A percentile compares a stretch with the other conserved stretches of the same genome.
phyloP scores from a whole-genome alignment of 2,888 invertebrate genomes.

The Amiota mariae region DNA sequence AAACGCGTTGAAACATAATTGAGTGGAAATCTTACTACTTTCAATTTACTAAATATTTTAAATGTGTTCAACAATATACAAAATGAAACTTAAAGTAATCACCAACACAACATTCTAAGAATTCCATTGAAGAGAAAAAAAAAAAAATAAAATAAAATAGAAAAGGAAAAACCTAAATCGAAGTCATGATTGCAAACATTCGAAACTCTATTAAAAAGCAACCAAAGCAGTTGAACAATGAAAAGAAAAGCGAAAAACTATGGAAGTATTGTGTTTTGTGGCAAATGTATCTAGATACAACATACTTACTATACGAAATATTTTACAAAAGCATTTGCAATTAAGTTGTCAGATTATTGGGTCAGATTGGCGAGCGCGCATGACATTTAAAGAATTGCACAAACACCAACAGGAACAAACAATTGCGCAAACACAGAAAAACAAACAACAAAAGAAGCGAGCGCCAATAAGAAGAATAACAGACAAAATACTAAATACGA shows the following conservation, averaged over 20 bases:
- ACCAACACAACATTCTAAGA: too few relatives aligned
- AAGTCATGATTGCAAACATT: too few relatives aligned
- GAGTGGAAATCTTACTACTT: too few relatives aligned
- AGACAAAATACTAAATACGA: conserved; percentile 3
- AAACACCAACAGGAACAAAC: conserved; percentile 38
- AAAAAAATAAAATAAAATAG: too few relatives aligned
- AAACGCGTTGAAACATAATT: too few relatives aligned
- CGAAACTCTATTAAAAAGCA: neutral
- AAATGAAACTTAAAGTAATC: too few relatives aligned
- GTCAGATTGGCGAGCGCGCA: conserved; percentile 53
- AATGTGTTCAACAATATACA: too few relatives aligned
- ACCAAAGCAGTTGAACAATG: neutral
- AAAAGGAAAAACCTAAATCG: too few relatives aligned
- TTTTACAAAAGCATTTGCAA: conserved; percentile 60
- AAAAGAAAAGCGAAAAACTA: neutral
- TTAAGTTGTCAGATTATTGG: conserved; percentile 67
- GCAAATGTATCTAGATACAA: too few relatives aligned
- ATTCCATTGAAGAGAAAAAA: too few relatives aligned
- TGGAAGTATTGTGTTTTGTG: neutral
- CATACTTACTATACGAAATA: conserved; percentile 35
- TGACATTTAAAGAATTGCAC: conserved; percentile 56
- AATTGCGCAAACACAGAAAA: neutral
- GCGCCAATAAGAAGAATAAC: neutral
- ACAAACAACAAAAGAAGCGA: neutral
- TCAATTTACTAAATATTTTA: too few relatives aligned